Conservation (phyloP, 1,140 invertebrate species). For the Drosophila athabasca region DNA sequence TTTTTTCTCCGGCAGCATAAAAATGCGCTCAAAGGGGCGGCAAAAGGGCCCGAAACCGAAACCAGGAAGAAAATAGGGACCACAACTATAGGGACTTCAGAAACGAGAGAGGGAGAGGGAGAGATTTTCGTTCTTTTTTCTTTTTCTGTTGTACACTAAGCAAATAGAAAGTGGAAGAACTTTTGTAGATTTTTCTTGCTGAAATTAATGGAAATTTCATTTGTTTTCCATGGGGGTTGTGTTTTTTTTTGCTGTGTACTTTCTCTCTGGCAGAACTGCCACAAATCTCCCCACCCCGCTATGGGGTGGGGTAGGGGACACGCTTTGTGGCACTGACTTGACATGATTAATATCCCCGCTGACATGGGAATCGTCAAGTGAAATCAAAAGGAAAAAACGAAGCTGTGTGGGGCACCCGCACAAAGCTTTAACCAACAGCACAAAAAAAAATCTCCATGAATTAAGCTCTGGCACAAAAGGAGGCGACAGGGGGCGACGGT, state of each 20-base stretch:
- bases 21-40: conserved; percentile 78
- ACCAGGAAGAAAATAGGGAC: conserved; percentile 46
- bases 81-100: conserved; percentile 36
- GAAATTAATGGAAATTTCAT: too few relatives aligned
- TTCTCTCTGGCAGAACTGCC: too few relatives aligned
- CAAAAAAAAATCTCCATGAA: not conserved
- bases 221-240: too few relatives aligned
- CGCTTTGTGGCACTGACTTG: conserved; percentile 65
- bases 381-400: conserved; percentile 69
- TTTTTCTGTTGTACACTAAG: not conserved
- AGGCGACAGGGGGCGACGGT: too few relatives aligned
- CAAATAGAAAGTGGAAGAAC: not conserved
- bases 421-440: conserved; percentile 20
- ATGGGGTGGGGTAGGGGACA: too few relatives aligned
- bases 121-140: not conserved
- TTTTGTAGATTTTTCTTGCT: not conserved
- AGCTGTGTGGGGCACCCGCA: not conserved
- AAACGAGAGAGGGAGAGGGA: conserved; percentile 14
- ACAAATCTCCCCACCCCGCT: conserved; percentile 6
- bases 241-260: not conserved
- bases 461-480: not conserved
- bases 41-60: conserved; percentile 40
- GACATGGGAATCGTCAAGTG: conserved; percentile 77
- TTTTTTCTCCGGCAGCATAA: conserved; percentile 72
- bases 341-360: conserved; percentile 79